A percentile compares a stretch with the other conserved stretches of the same genome.
phyloP scores from a whole-genome alignment of 2,797 vertebrate species.

The Pelodytes ibericus region DNA sequence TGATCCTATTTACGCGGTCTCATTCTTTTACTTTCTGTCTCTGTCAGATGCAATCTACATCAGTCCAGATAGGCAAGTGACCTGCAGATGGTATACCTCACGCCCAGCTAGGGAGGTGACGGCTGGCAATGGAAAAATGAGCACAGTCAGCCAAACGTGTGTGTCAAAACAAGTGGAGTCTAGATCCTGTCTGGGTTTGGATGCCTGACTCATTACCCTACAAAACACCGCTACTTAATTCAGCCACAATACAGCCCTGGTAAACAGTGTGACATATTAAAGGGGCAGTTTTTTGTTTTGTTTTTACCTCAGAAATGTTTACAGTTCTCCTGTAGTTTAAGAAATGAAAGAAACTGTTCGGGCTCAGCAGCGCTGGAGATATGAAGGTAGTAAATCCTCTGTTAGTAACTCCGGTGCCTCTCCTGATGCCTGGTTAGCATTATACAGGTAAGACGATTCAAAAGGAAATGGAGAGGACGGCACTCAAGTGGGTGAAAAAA shows the following conservation, averaged over 20 bases:
- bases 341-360: too few relatives aligned
- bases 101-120: conserved; percentile 41
- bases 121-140: conserved; percentile 34
- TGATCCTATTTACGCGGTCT: background rate
- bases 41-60: background rate
- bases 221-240: conserved; percentile 3
- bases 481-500: too few relatives aligned
- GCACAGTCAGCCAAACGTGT: conserved; percentile 27
- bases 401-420: too few relatives aligned
- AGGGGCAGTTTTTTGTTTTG: too few relatives aligned
- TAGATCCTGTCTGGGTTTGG: background rate
- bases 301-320: too few relatives aligned
- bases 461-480: too few relatives aligned
- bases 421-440: too few relatives aligned
- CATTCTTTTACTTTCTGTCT: background rate
- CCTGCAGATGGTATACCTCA: conserved; percentile 11
- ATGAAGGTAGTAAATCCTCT: too few relatives aligned
- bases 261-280: background rate
- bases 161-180: conserved; percentile 28
- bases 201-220: background rate
- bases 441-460: too few relatives aligned
- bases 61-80: conserved; percentile 13
- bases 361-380: too few relatives aligned
- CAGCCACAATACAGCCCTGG: background rate
- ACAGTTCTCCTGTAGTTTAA: too few relatives aligned